Conservation (phyloP, 1,140 invertebrate genomes). For the Phymastichus coffea region DNA sequence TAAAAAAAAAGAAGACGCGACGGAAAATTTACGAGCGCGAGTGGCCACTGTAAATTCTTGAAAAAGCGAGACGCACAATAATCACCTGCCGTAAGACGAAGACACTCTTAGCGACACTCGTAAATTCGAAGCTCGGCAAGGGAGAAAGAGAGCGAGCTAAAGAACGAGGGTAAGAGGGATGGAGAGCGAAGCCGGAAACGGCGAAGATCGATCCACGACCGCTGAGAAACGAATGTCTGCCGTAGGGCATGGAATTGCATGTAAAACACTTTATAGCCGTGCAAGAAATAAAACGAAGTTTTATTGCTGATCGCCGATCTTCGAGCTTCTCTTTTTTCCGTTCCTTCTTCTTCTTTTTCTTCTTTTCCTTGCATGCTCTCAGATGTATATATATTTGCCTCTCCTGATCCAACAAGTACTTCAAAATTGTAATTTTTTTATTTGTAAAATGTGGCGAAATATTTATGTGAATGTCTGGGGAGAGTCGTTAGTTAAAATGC, state of each 20-base stretch:
- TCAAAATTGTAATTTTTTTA: no score
- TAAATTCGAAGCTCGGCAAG: background rate
- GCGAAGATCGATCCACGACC: background rate
- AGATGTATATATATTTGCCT: no score
- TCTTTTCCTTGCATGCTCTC: no score
- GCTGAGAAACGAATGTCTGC: background rate
- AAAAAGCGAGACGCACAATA: background rate
- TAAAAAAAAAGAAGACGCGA: slow-evolving; percentile 4
- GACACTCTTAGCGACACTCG: background rate
- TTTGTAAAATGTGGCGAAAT: no score
- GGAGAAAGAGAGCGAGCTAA: slow-evolving; percentile 3
- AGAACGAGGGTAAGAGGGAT: background rate
- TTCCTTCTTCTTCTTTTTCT: no score
- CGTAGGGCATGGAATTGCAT: slow-evolving; percentile 3
- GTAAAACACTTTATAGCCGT: slow-evolving; percentile 9
- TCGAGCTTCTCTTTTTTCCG: no score
- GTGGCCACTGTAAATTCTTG: background rate
- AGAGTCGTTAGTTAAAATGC: no score
- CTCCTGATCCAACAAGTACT: no score
- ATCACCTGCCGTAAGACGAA: slow-evolving; percentile 1
- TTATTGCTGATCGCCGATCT: background rate
- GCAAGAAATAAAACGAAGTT: background rate
- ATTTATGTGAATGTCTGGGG: no score
- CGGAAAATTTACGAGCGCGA: background rate
- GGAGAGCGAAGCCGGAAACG: background rate